Base-by-base conservation (phyloP, 2,113 vertebrate genomes). In the Merops nubicus region DNA sequence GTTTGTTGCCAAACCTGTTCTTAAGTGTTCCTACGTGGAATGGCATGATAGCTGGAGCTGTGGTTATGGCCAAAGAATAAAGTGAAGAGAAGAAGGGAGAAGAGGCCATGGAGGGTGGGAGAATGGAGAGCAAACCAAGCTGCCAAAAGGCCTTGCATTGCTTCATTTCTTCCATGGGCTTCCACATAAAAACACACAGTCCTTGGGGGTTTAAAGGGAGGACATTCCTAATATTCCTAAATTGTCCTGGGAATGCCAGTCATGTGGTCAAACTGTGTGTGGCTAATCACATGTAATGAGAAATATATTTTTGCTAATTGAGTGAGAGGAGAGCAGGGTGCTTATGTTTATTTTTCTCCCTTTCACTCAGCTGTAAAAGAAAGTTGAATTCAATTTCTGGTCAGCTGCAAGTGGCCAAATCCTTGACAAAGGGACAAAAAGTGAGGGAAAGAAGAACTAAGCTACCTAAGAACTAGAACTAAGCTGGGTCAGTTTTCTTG, bases 151-250 rank as follows among this genome's bases (percentile, higher is more conserved):
- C 6, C 47, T 85, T 84, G 73, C 54, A 85, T 86, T 88, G 62
- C 73, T 93, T 88, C 57, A 34, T 26, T 81, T 77, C 43, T 69
- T 81, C 38, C 45, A 36, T 29, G 11, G 18, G 48, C 63, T 93
- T 92, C 28, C 42, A 12, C 42, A 83, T 51, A 59, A 88, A 94
- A 90, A 83, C 57, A 70, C 12, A 21, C 33, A 81, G 83, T 91
- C 91, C 85, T 81, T 91, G 31, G 92, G 56, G 63, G 25, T 88
- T 93, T 96, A 78, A 48, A 91, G 65, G 65, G 31, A 64, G 56
- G 89, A 92, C 68, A 57, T 90, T 90, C 90, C 90, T 47, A 91
- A 4, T 91, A 70, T 92, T 96, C 86, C 86, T 70, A 88, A 68
- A 69, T 87, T 62, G 79, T 83, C 75, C 50, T 5, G 8, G 74